Percentiles rank a stretch among this genome's conserved stretches.
Evolutionary conservation across 2,888 invertebrate species (phyloP).

Genomic region (Epicampocera succincta): DNA sequence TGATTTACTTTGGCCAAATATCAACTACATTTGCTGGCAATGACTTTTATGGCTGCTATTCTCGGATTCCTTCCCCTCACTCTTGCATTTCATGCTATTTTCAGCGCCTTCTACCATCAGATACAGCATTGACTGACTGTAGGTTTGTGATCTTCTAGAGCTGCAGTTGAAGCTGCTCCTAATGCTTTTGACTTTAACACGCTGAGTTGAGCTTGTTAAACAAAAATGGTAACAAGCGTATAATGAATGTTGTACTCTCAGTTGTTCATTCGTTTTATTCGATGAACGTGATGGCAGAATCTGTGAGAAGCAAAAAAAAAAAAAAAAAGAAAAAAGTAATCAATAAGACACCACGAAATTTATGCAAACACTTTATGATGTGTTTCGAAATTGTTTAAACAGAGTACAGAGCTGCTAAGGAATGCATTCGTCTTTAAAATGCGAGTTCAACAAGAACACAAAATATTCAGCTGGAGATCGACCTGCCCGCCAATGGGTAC

Average conservation of each 20-base stretch:
- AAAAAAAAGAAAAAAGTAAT: constrained; percentile 17
- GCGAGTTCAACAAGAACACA: not conserved
- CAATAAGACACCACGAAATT: constrained; percentile 49
- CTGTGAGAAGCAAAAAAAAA: constrained; percentile 21
- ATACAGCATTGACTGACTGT: not conserved
- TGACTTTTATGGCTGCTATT: constrained; percentile 52
- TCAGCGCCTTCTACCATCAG: not conserved
- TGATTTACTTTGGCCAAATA: constrained; percentile 57
- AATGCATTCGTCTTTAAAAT: not conserved
- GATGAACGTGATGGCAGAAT: constrained; percentile 36
- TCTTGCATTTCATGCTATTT: not conserved
- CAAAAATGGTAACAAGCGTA: constrained; percentile 63
- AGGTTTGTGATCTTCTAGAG: constrained; percentile 32
- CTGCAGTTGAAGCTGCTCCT: constrained; percentile 40
- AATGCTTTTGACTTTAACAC: constrained; percentile 56
- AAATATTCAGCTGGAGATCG: too few relatives aligned
- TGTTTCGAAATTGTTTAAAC: constrained; percentile 8
- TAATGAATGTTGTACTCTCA: constrained; percentile 50
- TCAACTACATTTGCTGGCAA: constrained; percentile 55
- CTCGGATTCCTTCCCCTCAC: constrained; percentile 1
- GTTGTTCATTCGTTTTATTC: constrained; percentile 46
- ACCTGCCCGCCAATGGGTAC: too few relatives aligned
- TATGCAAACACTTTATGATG: constrained; percentile 51
- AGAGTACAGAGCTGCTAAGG: constrained; percentile 17
- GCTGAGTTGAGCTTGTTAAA: constrained; percentile 58